Evolutionary conservation across 2,113 vertebrate genomes (phyloP), one percentile per base, ranked within the genome.

Genomic region (Dermatemys mawii): DNA sequence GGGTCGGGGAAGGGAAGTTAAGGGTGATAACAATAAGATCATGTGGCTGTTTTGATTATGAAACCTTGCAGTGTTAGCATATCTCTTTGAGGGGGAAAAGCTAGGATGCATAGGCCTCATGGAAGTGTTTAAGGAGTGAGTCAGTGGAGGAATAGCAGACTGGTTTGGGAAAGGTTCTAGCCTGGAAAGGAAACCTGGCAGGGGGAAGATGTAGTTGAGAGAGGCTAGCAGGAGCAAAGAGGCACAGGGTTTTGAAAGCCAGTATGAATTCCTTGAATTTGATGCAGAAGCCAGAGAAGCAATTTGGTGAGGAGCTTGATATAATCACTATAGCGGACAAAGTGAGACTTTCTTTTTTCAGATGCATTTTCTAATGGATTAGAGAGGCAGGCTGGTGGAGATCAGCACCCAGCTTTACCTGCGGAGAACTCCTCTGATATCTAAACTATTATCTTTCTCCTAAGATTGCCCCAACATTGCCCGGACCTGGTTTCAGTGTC

Each of bases 61-160:
- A 54, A 70, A 6, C 13, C 29, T 86, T 19, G 80, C 83, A 63
- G 16, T 6, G 6, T 78, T 55, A 53, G 63, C 26, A 44, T 38
- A 73, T 53, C 0, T 24, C 2, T 24, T 16, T 22, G 48, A 85
- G 54, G 44, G 35, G 48, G 16, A 54, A 54, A 85, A 57, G 24
- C 84, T 19, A 53, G 0, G 0, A 55, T 86, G 24, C 3, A 1
- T 55, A 83, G n/a, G 16, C 86, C 41, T 90, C 32, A 5, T 0
- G 50, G 55, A 32, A 90, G 27, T 63, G 5, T 80, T 78, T 35
- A 44, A 73, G 82, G 49, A 21, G 51, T 78, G 92, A 90, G 44
- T 60, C 29, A 35, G 10, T 70, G 16, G 87, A 83, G 86, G 55
- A 76, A 63, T 32, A 91, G n/a, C n/a, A 67, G 21, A 67, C n/a